phyloP scores from a whole-genome alignment of 2,888 invertebrate genomes.

The Hetaerina titia region DNA sequence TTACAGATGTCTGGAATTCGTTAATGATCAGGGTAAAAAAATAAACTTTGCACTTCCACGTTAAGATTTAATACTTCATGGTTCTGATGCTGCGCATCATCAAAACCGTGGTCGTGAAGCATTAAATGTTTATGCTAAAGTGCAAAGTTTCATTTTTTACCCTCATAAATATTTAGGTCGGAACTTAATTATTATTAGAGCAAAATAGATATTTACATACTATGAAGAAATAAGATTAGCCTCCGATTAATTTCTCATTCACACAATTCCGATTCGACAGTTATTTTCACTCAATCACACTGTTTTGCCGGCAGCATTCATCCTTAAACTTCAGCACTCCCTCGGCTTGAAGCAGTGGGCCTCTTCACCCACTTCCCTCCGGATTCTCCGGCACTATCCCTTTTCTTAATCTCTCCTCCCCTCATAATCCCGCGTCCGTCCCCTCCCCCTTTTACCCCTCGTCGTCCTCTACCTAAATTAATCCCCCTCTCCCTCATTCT shows the following conservation, averaged over 20 bases:
- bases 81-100: too few relatives aligned
- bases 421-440: neutral
- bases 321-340: neutral
- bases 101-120: too few relatives aligned
- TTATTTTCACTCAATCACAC: neutral
- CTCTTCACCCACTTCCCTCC: neutral
- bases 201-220: neutral
- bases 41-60: too few relatives aligned
- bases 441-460: neutral
- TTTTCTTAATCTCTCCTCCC: slow-evolving; percentile 24
- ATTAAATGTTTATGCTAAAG: too few relatives aligned
- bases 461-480: neutral
- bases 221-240: neutral
- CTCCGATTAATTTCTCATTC: neutral
- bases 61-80: too few relatives aligned
- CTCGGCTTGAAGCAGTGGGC: neutral
- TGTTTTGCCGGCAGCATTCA: neutral
- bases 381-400: neutral
- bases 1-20: too few relatives aligned
- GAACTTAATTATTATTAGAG: too few relatives aligned
- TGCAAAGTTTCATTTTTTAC: too few relatives aligned
- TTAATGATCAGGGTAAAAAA: too few relatives aligned
- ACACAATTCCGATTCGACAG: neutral
- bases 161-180: too few relatives aligned
- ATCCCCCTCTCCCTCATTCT: neutral